Percentiles rank a stretch among this genome's conserved stretches.
These are phyloP conservation scores for Aphidius gifuensis DNA, from an alignment of 1,140 invertebrate species.

Conservation along the genomic window DNA sequence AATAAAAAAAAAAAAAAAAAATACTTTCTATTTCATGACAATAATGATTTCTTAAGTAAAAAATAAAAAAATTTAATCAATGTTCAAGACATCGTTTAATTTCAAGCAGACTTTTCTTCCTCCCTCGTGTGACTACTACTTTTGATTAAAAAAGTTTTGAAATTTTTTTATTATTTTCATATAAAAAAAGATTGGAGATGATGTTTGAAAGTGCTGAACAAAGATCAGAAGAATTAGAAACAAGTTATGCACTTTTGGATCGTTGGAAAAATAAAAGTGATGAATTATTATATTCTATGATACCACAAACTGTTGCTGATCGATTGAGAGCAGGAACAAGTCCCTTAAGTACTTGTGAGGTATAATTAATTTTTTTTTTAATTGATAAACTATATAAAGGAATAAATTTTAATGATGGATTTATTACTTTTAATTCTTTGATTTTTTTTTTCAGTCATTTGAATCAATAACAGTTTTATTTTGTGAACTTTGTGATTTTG, in stretches of 20 bases:
- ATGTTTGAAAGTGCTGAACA: slow-evolving; percentile 79
- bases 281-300: slow-evolving; percentile 89
- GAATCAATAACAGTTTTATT: slow-evolving; percentile 63
- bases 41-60: no score
- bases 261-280: slow-evolving; percentile 84
- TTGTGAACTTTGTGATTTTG: slow-evolving; percentile 62
- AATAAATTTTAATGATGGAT: background rate
- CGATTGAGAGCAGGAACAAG: slow-evolving; percentile 67
- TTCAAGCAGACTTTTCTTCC: no score
- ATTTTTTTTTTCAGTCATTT: slow-evolving; percentile 55
- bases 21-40: slow-evolving; percentile 11
- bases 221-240: slow-evolving; percentile 69
- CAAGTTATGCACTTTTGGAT: slow-evolving; percentile 68
- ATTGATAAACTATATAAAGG: background rate
- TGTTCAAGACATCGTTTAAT: background rate
- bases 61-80: background rate
- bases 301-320: slow-evolving; percentile 75
- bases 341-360: slow-evolving; percentile 74
- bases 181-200: slow-evolving; percentile 63
- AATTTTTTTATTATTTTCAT: background rate
- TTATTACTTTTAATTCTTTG: slow-evolving; percentile 4
- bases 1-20: background rate
- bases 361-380: slow-evolving; percentile 50
- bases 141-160: background rate
- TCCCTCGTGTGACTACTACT: no score